These are phyloP conservation scores for Oriolus oriolus DNA, from an alignment of 2,113 vertebrate genomes.

Conservation along the genomic window DNA sequence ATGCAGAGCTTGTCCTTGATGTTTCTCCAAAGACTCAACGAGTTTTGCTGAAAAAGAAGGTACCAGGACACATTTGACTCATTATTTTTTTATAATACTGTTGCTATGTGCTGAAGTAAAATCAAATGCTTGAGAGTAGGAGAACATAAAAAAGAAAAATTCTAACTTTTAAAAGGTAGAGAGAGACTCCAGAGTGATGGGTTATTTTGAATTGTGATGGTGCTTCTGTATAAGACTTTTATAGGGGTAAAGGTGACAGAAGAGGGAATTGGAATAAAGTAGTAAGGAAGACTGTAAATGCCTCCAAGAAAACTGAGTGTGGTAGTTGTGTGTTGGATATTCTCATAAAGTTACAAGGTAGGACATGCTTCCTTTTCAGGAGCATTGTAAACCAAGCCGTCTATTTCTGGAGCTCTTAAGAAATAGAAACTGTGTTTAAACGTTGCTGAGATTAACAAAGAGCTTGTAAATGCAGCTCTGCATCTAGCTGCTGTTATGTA, in stretches of 20 bases:
- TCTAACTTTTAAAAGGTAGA: neutral
- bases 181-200: neutral
- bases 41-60: slow-evolving; percentile 96
- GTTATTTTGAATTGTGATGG: neutral
- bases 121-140: neutral
- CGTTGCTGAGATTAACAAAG: neutral
- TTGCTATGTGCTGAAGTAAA: neutral
- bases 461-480: neutral
- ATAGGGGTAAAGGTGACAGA: neutral
- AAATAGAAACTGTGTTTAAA: neutral
- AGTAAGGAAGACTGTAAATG: neutral
- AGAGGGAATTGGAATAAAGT: neutral
- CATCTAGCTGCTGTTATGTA: neutral
- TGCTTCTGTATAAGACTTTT: neutral
- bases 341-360: neutral
- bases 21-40: slow-evolving; percentile 92
- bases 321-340: neutral
- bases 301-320: neutral
- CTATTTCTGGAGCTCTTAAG: neutral
- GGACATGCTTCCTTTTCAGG: neutral
- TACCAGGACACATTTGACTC: slow-evolving; percentile 9
- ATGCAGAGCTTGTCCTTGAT: slow-evolving; percentile 89
- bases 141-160: neutral
- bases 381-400: neutral
- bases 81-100: neutral